phyloP scores from a whole-genome alignment of 2,797 vertebrate species.

The Salmo trutta region DNA sequence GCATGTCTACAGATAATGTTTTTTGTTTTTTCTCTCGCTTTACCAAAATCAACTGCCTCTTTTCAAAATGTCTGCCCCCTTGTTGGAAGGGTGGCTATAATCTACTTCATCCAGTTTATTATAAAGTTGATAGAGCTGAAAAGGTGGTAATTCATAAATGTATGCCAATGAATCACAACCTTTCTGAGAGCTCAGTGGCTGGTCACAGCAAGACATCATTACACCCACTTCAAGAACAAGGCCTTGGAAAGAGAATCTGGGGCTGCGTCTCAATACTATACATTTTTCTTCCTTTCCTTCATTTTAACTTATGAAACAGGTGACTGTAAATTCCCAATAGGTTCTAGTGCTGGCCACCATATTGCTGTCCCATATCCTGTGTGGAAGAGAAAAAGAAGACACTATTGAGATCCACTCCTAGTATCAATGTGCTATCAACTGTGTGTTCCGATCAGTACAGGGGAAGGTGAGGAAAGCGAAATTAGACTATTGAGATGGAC shows the following conservation, averaged over 20 bases:
- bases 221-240: constrained; percentile 42
- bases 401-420: no score
- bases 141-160: no score
- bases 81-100: background rate
- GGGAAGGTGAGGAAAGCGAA: background rate
- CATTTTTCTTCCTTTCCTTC: background rate
- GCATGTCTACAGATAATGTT: background rate
- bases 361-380: no score
- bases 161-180: background rate
- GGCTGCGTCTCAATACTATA: background rate
- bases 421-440: background rate
- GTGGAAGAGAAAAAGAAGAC: no score
- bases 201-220: constrained; percentile 48
- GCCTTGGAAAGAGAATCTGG: constrained; percentile 42
- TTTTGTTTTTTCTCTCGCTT: background rate
- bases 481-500: background rate
- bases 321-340: no score
- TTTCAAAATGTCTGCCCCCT: background rate
- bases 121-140: background rate
- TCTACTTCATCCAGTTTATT: background rate
- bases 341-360: no score
- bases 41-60: background rate
- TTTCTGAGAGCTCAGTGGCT: background rate
- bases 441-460: background rate
- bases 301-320: no score